phyloP scores from a whole-genome alignment of 1,140 invertebrate genomes.

The Pseudomyrmex sp. region DNA sequence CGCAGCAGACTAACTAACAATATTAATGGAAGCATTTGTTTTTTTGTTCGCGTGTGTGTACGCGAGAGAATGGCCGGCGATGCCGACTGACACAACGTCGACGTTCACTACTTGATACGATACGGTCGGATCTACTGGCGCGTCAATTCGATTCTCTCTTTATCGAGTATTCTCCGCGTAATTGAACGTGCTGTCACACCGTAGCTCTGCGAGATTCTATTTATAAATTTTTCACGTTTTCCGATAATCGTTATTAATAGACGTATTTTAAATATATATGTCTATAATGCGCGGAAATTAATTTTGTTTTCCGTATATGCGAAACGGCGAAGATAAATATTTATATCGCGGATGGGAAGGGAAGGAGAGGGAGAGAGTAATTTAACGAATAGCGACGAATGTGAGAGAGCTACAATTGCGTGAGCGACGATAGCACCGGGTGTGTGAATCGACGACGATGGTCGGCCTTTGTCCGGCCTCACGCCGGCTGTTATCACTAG shows the following conservation, averaged over 20 bases:
- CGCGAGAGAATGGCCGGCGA: neutral
- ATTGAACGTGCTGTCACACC: slow-evolving; percentile 19
- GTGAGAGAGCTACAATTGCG: neutral
- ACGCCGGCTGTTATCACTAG: slow-evolving; percentile 45
- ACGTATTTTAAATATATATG: slow-evolving; percentile 18
- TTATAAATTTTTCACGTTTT: slow-evolving; percentile 29
- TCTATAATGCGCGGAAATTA: slow-evolving; percentile 22
- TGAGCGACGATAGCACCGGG: neutral
- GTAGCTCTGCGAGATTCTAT: neutral
- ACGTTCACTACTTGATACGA: slow-evolving; percentile 45
- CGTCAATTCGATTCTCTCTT: slow-evolving; percentile 32
- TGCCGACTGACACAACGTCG: slow-evolving; percentile 28
- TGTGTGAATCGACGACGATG: neutral
- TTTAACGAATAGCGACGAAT: neutral
- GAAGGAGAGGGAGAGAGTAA: neutral
- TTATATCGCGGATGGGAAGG: neutral
- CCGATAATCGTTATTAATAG: slow-evolving; percentile 26
- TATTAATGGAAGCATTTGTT: slow-evolving; percentile 41
- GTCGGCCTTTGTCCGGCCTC: slow-evolving; percentile 33
- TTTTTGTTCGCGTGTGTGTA: neutral
- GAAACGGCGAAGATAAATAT: neutral
- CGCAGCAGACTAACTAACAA: neutral
- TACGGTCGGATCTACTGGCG: neutral
- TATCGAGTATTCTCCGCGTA: slow-evolving; percentile 32
- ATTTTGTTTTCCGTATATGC: neutral